phyloP scores from a whole-genome alignment of 2,888 invertebrate genomes.

The Thereva nobilitata region DNA sequence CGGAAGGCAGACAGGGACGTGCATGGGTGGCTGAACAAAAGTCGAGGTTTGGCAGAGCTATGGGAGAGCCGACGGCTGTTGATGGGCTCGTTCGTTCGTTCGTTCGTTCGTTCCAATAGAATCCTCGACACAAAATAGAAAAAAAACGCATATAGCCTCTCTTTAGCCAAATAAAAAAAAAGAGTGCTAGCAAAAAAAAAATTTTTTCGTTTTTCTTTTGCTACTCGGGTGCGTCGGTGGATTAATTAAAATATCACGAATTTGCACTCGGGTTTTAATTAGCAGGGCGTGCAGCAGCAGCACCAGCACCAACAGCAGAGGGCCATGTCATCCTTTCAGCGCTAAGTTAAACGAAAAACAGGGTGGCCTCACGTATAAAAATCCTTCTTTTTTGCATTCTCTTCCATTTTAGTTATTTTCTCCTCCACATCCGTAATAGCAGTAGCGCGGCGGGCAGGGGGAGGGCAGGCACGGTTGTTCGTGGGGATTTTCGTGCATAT shows the following conservation, averaged over 20 bases:
- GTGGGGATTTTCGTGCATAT: background rate
- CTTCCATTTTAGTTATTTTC: conserved; percentile 35
- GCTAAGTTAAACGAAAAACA: conserved; percentile 1
- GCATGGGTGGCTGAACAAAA: conserved; percentile 30
- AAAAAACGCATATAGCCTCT: conserved; percentile 6
- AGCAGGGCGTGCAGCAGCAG: conserved; percentile 24
- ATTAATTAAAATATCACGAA: conserved; percentile 39
- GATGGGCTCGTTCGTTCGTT: conserved; percentile 18
- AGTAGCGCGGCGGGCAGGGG: background rate
- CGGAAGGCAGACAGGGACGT: conserved; percentile 15
- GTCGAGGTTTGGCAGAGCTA: conserved; percentile 28
- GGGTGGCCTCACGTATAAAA: conserved; percentile 19
- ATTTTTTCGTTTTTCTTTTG: conserved; percentile 29
- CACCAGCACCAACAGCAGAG: background rate
- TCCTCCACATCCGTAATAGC: conserved; percentile 17
- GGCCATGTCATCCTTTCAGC: conserved; percentile 24
- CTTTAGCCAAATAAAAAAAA: conserved; percentile 24
- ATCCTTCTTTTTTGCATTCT: conserved; percentile 10
- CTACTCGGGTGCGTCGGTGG: conserved; percentile 31
- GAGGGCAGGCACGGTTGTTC: background rate
- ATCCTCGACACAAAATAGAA: conserved; percentile 25
- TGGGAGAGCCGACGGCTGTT: conserved; percentile 8
- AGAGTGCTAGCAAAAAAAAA: conserved; percentile 9
- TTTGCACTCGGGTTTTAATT: conserved; percentile 35
- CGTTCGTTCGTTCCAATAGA: conserved; percentile 10